Conservation (phyloP, 2,113 vertebrate genomes). For the Pelobates fuscus region DNA sequence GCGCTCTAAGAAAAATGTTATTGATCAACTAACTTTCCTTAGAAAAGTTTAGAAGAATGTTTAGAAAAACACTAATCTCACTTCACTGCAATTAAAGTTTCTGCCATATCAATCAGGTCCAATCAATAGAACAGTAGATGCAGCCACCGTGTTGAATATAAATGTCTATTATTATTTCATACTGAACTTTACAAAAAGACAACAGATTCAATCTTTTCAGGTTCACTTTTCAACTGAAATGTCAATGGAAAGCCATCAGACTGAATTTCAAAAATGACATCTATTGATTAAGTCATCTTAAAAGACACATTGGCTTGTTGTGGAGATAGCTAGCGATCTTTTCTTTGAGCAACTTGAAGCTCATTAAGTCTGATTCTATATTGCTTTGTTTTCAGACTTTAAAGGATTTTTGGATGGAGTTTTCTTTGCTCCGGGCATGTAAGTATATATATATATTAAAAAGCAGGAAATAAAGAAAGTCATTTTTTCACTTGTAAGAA, state of each 20-base stretch:
- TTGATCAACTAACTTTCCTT: constrained; percentile 1
- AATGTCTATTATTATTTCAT: constrained; percentile 53
- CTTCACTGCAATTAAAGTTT: constrained; percentile 41
- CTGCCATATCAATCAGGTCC: constrained; percentile 51
- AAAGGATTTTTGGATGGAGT: not conserved
- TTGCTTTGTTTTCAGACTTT: not conserved
- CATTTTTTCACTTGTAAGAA: not conserved
- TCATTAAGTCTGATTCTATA: not conserved
- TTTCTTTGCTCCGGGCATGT: not conserved
- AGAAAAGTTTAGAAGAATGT: constrained; percentile 1
- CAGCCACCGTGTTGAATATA: constrained; percentile 36
- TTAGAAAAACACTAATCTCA: constrained; percentile 39
- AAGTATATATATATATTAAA: not conserved
- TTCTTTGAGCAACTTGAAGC: not conserved
- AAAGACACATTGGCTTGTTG: constrained; percentile 53
- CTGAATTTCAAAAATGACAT: constrained; percentile 42
- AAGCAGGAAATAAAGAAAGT: not conserved
- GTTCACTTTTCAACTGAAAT: constrained; percentile 49
- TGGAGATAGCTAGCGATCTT: constrained; percentile 48
- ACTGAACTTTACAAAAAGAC: constrained; percentile 45
- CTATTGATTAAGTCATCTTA: constrained; percentile 49
- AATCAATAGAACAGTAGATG: constrained; percentile 44
- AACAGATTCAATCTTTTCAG: constrained; percentile 55
- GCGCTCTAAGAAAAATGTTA: not conserved
- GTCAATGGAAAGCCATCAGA: constrained; percentile 49